phyloP scores from a whole-genome alignment of 2,888 invertebrate genomes.

The Serripes groenlandicus region DNA sequence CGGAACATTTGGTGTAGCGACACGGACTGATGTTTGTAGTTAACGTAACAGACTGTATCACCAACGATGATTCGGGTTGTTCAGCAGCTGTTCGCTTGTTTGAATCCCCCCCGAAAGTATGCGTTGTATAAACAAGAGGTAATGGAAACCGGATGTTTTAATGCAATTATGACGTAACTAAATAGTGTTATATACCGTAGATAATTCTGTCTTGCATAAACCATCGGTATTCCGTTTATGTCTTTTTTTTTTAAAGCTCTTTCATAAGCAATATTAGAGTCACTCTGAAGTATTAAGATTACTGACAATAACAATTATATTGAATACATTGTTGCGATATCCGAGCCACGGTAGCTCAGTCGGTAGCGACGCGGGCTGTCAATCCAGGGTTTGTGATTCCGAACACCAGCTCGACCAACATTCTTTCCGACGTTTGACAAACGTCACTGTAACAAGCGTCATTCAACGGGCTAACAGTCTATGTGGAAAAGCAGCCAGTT shows the following conservation, averaged over 20 bases:
- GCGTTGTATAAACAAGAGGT: background rate
- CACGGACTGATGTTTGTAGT: background rate
- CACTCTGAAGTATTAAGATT: too few relatives aligned
- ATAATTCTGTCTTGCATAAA: too few relatives aligned
- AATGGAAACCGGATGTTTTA: background rate
- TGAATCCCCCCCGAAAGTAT: background rate
- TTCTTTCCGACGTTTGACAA: background rate
- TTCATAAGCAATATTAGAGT: too few relatives aligned
- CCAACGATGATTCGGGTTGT: background rate
- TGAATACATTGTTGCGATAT: background rate
- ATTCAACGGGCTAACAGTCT: background rate
- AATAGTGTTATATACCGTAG: too few relatives aligned
- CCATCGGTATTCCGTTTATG: too few relatives aligned
- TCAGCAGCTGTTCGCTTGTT: background rate
- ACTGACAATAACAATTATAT: background rate
- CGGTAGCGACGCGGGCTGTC: background rate
- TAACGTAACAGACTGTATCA: background rate
- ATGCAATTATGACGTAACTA: too few relatives aligned
- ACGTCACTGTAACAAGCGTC: background rate
- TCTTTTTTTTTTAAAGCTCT: too few relatives aligned
- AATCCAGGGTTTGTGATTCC: background rate
- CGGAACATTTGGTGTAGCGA: background rate
- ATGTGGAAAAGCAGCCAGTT: background rate
- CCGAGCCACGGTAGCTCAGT: background rate
- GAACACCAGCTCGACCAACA: background rate